phyloP scores from a whole-genome alignment of 2,113 vertebrate genomes.

The Platysternon megacephalum region DNA sequence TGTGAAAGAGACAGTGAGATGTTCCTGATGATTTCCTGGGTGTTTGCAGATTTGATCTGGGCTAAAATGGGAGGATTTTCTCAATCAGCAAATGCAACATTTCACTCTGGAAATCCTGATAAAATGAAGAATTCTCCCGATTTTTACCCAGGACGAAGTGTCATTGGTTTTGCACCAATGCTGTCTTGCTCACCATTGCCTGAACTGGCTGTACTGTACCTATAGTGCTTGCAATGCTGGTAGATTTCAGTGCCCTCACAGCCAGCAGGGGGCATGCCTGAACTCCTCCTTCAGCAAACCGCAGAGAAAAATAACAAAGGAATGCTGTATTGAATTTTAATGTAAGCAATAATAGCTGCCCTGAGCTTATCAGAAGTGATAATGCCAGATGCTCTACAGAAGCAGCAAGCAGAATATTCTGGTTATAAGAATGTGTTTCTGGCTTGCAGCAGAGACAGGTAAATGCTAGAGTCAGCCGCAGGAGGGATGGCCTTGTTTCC shows the following conservation, averaged over 20 bases:
- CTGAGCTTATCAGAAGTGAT: background rate
- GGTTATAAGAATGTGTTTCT: accelerated
- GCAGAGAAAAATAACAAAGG: background rate
- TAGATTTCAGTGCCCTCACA: background rate
- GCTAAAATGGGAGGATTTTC: background rate
- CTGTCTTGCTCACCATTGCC: background rate
- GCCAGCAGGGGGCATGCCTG: background rate
- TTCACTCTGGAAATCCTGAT: background rate
- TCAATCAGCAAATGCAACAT: background rate
- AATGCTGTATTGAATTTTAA: background rate
- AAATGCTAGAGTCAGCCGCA: background rate
- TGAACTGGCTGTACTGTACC: background rate
- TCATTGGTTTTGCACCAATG: background rate
- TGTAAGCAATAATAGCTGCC: background rate
- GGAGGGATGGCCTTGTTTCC: background rate
- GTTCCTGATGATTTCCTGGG: background rate
- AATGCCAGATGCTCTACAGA: background rate
- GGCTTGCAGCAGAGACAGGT: background rate
- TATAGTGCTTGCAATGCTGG: background rate
- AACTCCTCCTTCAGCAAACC: background rate
- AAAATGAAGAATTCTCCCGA: background rate
- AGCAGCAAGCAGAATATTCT: background rate
- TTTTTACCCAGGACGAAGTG: background rate
- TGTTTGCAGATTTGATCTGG: background rate
- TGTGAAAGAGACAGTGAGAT: background rate